Evolutionary conservation across 2,113 vertebrate species (phyloP).

Genomic region (Microtus pennsylvanicus): DNA sequence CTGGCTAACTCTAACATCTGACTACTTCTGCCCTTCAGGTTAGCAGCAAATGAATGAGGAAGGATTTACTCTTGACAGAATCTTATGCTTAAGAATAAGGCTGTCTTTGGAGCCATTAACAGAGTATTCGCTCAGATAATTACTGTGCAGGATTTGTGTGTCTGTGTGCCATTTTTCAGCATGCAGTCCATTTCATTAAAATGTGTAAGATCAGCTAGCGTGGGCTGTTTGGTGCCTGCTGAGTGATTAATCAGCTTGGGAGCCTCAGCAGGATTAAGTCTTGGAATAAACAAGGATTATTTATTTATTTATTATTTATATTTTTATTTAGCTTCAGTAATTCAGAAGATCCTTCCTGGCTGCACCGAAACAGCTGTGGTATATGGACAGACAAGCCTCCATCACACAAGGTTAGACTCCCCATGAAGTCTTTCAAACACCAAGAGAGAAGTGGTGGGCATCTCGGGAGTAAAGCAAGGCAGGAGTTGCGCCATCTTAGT

Average conservation of each 20-base stretch:
- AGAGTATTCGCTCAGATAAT: conserved; percentile 63
- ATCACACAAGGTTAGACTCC: conserved; percentile 3
- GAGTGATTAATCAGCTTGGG: conserved; percentile 65
- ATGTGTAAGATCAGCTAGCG: conserved; percentile 69
- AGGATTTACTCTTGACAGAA: conserved; percentile 65
- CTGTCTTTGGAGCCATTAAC: conserved; percentile 61
- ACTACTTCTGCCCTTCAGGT: conserved; percentile 53
- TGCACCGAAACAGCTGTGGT: conserved; percentile 13
- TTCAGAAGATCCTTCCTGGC: conserved; percentile 36
- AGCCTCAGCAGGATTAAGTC: conserved; percentile 28
- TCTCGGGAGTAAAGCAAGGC: background rate
- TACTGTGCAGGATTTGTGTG: conserved; percentile 35
- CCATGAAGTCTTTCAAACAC: background rate
- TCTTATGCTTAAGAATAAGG: conserved; percentile 64
- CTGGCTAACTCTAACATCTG: conserved; percentile 56
- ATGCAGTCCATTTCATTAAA: conserved; percentile 62
- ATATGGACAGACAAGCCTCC: conserved; percentile 9
- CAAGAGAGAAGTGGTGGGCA: background rate
- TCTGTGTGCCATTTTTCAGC: conserved; percentile 45
- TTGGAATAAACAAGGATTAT: conserved; percentile 57
- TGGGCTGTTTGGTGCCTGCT: conserved; percentile 61
- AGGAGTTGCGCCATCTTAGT: background rate
- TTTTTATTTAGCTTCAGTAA: conserved; percentile 55
- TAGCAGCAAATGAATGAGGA: conserved; percentile 65
- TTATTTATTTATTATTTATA: conserved; percentile 46